Percentiles rank a stretch among this genome's conserved stretches.
phyloP scores from a whole-genome alignment of 1,140 invertebrate species.

The Drosophila tani region DNA sequence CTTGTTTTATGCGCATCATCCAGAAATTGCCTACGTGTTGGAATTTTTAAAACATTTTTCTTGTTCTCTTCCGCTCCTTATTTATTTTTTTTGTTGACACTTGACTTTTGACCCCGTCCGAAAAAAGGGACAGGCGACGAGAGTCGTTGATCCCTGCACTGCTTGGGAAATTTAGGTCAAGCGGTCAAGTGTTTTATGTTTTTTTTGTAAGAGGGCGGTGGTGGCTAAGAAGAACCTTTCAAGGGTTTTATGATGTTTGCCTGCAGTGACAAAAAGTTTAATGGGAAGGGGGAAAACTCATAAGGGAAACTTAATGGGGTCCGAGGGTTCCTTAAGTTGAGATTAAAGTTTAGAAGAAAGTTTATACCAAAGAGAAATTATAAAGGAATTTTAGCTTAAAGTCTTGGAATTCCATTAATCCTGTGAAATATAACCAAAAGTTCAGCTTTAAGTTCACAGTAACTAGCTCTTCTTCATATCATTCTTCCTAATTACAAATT shows the following conservation, averaged over 20 bases:
- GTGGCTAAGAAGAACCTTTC: slow-evolving; percentile 22
- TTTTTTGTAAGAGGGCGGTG: slow-evolving; percentile 19
- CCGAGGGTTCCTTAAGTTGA: background rate
- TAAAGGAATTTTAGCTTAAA: background rate
- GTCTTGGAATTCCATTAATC: no score
- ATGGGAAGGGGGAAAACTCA: slow-evolving; percentile 1
- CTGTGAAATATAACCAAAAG: no score
- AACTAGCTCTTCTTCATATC: no score
- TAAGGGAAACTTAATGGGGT: background rate
- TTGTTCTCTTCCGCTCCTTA: slow-evolving; percentile 45
- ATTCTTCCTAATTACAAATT: no score
- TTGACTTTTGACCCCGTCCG: slow-evolving; percentile 55
- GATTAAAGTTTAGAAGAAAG: slow-evolving; percentile 18
- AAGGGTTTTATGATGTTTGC: slow-evolving; percentile 67
- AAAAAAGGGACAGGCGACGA: slow-evolving; percentile 43
- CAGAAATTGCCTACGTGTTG: slow-evolving; percentile 77
- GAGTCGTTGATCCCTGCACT: slow-evolving; percentile 58
- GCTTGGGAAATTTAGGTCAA: slow-evolving; percentile 70
- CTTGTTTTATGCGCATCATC: slow-evolving; percentile 77
- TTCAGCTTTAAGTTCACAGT: background rate
- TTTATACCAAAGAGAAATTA: background rate
- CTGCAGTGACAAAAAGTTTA: slow-evolving; percentile 51
- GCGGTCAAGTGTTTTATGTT: slow-evolving; percentile 75
- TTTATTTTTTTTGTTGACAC: slow-evolving; percentile 54
- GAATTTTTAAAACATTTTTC: slow-evolving; percentile 79